Evolutionary conservation across 2,888 invertebrate genomes (phyloP).

Genomic region (Apomyelois bistriatella): DNA sequence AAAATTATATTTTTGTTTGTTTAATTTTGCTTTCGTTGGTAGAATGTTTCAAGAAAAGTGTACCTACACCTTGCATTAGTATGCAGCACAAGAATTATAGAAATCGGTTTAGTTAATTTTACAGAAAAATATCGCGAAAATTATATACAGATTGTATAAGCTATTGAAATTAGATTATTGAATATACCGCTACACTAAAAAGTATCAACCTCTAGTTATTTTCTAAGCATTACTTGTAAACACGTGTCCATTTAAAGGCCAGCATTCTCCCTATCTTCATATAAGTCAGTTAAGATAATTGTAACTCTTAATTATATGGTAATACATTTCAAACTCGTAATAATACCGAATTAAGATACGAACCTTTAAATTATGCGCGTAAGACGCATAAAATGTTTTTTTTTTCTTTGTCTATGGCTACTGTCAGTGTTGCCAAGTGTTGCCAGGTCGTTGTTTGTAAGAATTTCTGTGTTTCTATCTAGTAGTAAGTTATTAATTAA

Average conservation of each 20-base stretch:
- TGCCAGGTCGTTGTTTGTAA: not conserved
- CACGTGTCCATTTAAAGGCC: constrained; percentile 39
- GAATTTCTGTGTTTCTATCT: not conserved
- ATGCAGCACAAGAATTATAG: too few species aligned
- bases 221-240: constrained; percentile 4
- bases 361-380: not conserved
- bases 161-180: not conserved
- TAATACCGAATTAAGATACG: constrained; percentile 40
- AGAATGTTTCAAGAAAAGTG: too few species aligned
- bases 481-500: constrained; percentile 1
- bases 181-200: not conserved
- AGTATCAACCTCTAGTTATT: constrained; percentile 13
- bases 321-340: constrained; percentile 36
- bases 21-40: too few species aligned
- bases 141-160: too few species aligned
- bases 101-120: too few species aligned
- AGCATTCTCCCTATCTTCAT: constrained; percentile 48
- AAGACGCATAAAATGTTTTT: constrained; percentile 2
- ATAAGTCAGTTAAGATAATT: constrained; percentile 39
- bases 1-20: too few species aligned
- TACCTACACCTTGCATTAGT: too few species aligned
- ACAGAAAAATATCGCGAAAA: too few species aligned
- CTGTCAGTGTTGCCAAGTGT: not conserved
- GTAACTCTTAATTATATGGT: constrained; percentile 30
- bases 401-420: constrained; percentile 1